Evolutionary conservation across 2,888 invertebrate genomes (phyloP).

Genomic region (Spodoptera littoralis): DNA sequence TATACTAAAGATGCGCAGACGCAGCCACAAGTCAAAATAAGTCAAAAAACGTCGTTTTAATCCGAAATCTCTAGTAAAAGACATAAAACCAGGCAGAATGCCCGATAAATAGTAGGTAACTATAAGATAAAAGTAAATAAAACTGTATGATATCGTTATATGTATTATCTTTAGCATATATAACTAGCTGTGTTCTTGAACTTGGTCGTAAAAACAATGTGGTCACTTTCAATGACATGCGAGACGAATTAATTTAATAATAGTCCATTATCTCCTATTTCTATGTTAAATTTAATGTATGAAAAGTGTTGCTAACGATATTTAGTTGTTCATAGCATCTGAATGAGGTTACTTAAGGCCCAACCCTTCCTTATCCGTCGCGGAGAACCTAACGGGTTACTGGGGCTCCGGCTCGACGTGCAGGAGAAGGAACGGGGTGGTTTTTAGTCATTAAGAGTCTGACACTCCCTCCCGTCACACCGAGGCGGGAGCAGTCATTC

Average conservation of each 20-base stretch:
- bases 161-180: slow-evolving; percentile 58
- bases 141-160: slow-evolving; percentile 37
- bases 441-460: too few relatives aligned
- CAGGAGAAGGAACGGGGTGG: too few relatives aligned
- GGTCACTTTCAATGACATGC: slow-evolving; percentile 71
- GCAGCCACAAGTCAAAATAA: background rate
- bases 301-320: too few relatives aligned
- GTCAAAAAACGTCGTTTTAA: slow-evolving; percentile 6
- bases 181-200: slow-evolving; percentile 65
- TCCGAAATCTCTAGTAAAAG: slow-evolving; percentile 17
- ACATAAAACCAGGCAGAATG: slow-evolving; percentile 27
- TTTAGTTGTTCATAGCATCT: too few relatives aligned
- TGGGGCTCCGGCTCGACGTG: too few relatives aligned
- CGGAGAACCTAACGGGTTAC: too few relatives aligned
- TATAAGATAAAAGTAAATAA: slow-evolving; percentile 55
- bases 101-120: slow-evolving; percentile 52
- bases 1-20: background rate
- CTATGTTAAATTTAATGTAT: background rate
- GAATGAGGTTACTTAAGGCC: too few relatives aligned
- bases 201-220: slow-evolving; percentile 63
- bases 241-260: slow-evolving; percentile 33
- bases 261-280: slow-evolving; percentile 23
- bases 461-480: too few relatives aligned
- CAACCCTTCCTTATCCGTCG: too few relatives aligned
- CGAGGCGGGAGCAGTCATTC: too few relatives aligned